Evolutionary conservation across 2,113 vertebrate genomes (phyloP), one percentile per base, ranked within the genome.

Genomic region (Jaculus jaculus): DNA sequence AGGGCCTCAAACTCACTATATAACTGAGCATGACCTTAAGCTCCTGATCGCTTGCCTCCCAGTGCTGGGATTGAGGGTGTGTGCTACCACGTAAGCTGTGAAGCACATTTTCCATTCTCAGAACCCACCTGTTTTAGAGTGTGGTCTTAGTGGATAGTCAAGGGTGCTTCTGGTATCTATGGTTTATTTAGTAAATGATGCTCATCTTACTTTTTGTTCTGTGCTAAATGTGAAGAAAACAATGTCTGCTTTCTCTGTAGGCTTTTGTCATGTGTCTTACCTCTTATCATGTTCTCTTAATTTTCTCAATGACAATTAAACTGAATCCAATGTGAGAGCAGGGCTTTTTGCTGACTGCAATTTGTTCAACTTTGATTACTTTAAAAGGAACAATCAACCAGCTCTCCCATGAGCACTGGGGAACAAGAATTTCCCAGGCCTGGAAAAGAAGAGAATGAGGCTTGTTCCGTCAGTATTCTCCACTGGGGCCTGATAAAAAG

Each of bases 351-450:
- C 47, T 72, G n/a, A 34, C 47, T 82, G 21, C 2, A 15, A 21
- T 85, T 69, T 20, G 42, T 37, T 90, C 63, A 82, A 65, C 39
- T 71, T 85, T 79, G 63, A 32, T 79, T 23, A 16, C 37, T 90
- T 72, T 65, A n/a, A 90, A 75, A 28, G 47, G 61, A 87, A 16
- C 72, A 32, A 23, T 73, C 84, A 7, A 4, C 5, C 1, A 0
- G 0, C 2, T 66, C 3, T 60, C 32, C n/a, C n/a, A 2, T 0
- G 24, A 17, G 24, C 26, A 0, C 28, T 7, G 7, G 51, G n/a
- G 61, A 63, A 16, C 2, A 5, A 8, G 6, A 3, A 0, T 23
- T 18, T 91, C 37, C 39, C 2, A 34, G 34, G 21, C 24, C 5
- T 13, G 6, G 65, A 68, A 1, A 37, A 3, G 20, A 47, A 34